Conservation (phyloP, 1,140 invertebrate species). For the Chelonus insularis region DNA sequence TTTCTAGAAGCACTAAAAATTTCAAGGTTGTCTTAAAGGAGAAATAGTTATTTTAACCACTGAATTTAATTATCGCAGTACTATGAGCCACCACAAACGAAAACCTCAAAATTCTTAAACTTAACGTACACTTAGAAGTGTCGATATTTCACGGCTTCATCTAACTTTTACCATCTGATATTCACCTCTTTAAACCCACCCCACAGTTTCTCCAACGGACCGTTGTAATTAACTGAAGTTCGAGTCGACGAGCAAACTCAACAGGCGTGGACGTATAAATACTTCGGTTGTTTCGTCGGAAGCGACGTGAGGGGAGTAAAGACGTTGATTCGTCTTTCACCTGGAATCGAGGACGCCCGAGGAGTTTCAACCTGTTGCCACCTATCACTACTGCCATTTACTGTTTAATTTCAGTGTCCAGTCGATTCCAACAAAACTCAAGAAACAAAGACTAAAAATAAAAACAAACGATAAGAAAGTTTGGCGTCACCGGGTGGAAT, state of each 20-base stretch:
- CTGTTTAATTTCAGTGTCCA: background rate
- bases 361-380: conserved; percentile 22
- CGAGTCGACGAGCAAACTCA: conserved; percentile 20
- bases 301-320: background rate
- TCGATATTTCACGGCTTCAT: conserved; percentile 3
- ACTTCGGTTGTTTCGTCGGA: conserved; percentile 3
- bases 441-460: background rate
- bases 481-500: too few relatives aligned
- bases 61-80: too few relatives aligned
- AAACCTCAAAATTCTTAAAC: too few relatives aligned
- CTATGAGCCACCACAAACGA: too few relatives aligned
- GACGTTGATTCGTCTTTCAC: conserved; percentile 22
- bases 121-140: too few relatives aligned
- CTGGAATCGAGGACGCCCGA: conserved; percentile 5
- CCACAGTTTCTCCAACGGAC: background rate
- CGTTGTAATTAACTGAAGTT: conserved; percentile 19
- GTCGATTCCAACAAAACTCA: background rate
- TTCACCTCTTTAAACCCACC: background rate
- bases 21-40: too few relatives aligned
- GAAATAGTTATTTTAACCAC: too few relatives aligned
- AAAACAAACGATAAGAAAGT: background rate
- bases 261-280: conserved; percentile 12
- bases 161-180: background rate
- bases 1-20: too few relatives aligned
- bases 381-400: conserved; percentile 1